phyloP scores from a whole-genome alignment of 1,140 invertebrate genomes.

The Uloborus diversus region DNA sequence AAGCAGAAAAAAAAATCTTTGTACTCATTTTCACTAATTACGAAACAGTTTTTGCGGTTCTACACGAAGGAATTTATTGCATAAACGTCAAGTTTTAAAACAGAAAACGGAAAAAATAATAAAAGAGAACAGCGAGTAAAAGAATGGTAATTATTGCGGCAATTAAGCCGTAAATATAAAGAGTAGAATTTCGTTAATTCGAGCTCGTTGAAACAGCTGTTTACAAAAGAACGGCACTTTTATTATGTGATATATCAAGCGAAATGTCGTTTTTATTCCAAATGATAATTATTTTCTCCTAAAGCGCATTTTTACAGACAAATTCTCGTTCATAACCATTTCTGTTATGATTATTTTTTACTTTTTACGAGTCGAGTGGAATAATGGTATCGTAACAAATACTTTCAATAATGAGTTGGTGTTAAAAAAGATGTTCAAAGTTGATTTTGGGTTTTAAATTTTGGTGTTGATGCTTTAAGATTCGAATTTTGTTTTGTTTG shows the following conservation, averaged over 20 bases:
- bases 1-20: not conserved
- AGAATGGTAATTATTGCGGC: slow-evolving; percentile 40
- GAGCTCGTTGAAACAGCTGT: not conserved
- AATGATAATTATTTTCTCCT: not conserved
- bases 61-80: not conserved
- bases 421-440: too few relatives aligned
- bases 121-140: not conserved
- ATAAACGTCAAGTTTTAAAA: too few relatives aligned
- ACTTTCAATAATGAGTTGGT: too few relatives aligned
- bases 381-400: too few relatives aligned
- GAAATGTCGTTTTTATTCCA: not conserved
- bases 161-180: slow-evolving; percentile 44
- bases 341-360: too few relatives aligned
- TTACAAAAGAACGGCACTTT: not conserved
- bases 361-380: too few relatives aligned
- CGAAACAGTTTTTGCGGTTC: not conserved
- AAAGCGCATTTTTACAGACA: not conserved
- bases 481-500: too few relatives aligned
- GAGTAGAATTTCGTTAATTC: too few relatives aligned
- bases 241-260: not conserved
- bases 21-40: not conserved
- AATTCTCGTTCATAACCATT: not conserved
- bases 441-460: too few relatives aligned
- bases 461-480: too few relatives aligned
- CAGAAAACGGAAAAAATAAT: not conserved